phyloP scores from a whole-genome alignment of 2,888 invertebrate species.

The Zelleria hepariella region DNA sequence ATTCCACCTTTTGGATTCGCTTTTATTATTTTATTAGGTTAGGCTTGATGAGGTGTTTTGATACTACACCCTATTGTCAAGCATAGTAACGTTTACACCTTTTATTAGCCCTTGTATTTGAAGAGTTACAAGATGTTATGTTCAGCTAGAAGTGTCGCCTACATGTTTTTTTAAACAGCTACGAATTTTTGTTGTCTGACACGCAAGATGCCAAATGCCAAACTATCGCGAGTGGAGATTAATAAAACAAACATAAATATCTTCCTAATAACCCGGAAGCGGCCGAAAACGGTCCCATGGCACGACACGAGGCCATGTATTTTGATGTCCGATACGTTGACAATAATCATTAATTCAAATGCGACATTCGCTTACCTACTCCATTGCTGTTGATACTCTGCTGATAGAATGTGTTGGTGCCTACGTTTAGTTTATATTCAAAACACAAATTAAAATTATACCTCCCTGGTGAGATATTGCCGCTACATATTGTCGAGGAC shows the following conservation, averaged over 20 bases:
- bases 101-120: no score
- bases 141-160: background rate
- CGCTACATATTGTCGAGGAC: background rate
- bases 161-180: background rate
- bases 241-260: background rate
- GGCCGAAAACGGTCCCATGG: background rate
- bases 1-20: slow-evolving; percentile 14
- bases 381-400: slow-evolving; percentile 14
- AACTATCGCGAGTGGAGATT: background rate
- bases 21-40: slow-evolving; percentile 20
- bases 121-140: no score
- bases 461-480: slow-evolving; percentile 1
- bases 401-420: background rate
- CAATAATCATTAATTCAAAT: slow-evolving; percentile 56
- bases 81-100: no score
- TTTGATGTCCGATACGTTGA: slow-evolving; percentile 32
- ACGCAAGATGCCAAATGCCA: background rate
- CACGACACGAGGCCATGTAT: background rate
- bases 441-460: background rate
- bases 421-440: background rate
- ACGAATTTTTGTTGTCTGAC: background rate
- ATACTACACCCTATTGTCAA: no score
- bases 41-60: slow-evolving; percentile 7
- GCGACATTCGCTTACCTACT: slow-evolving; percentile 52
- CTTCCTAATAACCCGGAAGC: background rate